These are phyloP conservation scores for Bombylius discolor DNA, from an alignment of 2,888 invertebrate species.

Conservation along the genomic window DNA sequence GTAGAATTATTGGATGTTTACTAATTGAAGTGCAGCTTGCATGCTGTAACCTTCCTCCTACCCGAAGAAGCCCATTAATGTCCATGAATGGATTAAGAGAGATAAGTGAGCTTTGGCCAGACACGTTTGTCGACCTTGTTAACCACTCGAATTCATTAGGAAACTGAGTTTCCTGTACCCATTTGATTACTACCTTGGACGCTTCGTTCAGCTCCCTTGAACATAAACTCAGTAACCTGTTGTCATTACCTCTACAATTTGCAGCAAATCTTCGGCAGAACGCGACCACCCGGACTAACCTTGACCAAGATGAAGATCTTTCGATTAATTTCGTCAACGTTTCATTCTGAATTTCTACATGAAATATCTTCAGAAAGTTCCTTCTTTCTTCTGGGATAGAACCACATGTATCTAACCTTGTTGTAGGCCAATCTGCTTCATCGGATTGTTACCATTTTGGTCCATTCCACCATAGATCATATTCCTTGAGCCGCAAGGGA, in stretches of 20 bases:
- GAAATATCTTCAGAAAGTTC: neutral
- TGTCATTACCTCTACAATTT: neutral
- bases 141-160: neutral
- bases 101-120: neutral
- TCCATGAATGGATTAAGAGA: neutral
- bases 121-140: neutral
- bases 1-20: neutral
- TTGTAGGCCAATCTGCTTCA: neutral
- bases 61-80: neutral
- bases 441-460: neutral
- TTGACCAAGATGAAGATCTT: neutral
- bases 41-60: neutral
- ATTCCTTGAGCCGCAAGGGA: neutral
- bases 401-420: no score
- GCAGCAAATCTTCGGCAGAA: neutral
- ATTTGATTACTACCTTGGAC: neutral
- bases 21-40: neutral
- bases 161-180: neutral
- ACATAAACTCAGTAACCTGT: neutral
- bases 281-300: neutral
- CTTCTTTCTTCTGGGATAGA: neutral
- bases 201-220: neutral
- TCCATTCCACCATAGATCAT: neutral
- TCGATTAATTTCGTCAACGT: neutral
- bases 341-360: neutral